These are phyloP conservation scores for Sphenodon punctatus DNA, from an alignment of 2,797 vertebrate genomes.

Conservation along the genomic window DNA sequence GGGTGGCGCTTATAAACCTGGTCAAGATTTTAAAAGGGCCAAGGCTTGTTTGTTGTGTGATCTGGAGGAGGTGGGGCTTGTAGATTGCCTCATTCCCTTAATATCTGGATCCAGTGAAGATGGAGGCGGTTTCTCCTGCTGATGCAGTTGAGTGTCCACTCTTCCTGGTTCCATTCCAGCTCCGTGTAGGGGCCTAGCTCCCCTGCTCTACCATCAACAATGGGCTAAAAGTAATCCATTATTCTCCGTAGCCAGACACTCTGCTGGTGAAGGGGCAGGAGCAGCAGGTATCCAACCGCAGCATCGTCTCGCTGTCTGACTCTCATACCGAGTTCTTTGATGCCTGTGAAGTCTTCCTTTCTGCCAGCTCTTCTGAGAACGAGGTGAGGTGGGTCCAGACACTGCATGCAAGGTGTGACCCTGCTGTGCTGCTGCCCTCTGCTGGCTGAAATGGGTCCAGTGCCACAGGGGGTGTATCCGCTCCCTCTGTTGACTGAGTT, in stretches of 20 bases:
- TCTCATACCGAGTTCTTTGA: slow-evolving; percentile 91
- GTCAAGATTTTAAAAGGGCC: too few species aligned
- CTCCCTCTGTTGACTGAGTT: neutral
- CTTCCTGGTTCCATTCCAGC: too few species aligned
- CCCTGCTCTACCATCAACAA: too few species aligned
- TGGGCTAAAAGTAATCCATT: too few species aligned
- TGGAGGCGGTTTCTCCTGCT: neutral
- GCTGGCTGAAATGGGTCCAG: neutral
- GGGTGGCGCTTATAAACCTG: too few species aligned
- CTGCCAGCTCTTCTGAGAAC: slow-evolving; percentile 87
- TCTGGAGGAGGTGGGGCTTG: too few species aligned
- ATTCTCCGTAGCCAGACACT: slow-evolving; percentile 65
- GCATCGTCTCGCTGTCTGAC: slow-evolving; percentile 85
- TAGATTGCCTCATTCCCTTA: too few species aligned
- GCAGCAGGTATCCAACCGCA: slow-evolving; percentile 75
- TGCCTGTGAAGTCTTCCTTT: slow-evolving; percentile 86
- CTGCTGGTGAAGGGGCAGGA: slow-evolving; percentile 68
- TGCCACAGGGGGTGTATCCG: too few species aligned
- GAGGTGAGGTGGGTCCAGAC: slow-evolving; percentile 72
- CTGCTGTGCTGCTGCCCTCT: neutral
- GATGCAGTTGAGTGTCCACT: too few species aligned
- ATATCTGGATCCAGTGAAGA: neutral
- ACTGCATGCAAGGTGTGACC: too few species aligned
- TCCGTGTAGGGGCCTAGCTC: too few species aligned
- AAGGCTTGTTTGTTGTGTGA: too few species aligned